Evolutionary conservation across 1,140 invertebrate species (phyloP).

Genomic region (Drosophila nigromelanica): DNA sequence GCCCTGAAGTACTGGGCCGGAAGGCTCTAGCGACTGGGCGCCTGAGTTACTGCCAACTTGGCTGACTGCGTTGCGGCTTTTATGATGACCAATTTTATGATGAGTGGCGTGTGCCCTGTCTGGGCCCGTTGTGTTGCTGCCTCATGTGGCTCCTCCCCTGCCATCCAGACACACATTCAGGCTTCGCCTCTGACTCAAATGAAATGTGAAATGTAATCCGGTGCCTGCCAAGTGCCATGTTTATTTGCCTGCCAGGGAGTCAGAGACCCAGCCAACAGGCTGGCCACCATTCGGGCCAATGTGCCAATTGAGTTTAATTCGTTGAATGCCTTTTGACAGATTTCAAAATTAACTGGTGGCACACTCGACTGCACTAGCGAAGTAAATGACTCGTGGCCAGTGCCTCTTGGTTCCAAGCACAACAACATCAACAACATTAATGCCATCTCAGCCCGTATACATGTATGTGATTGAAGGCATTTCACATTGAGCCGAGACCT

Average conservation of each 20-base stretch:
- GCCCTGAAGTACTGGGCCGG: background rate
- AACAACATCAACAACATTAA: background rate
- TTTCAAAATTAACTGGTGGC: constrained; percentile 78
- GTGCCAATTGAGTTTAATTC: constrained; percentile 79
- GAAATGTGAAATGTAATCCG: constrained; percentile 80
- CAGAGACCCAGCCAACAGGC: background rate
- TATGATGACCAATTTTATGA: constrained; percentile 62
- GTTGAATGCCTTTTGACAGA: constrained; percentile 80
- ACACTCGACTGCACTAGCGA: constrained; percentile 66
- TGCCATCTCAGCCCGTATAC: constrained; percentile 7
- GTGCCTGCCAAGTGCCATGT: constrained; percentile 70
- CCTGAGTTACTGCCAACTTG: constrained; percentile 12
- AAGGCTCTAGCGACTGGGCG: background rate
- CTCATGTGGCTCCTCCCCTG: constrained; percentile 6
- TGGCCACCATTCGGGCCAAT: constrained; percentile 27
- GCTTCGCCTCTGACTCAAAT: constrained; percentile 38
- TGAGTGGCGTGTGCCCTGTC: constrained; percentile 26
- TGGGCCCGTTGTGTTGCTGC: constrained; percentile 14
- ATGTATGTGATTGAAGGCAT: constrained; percentile 35
- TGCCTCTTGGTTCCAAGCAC: background rate
- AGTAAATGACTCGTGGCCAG: constrained; percentile 40
- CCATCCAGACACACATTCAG: background rate
- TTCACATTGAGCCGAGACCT: constrained; percentile 6
- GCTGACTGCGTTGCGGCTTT: constrained; percentile 46
- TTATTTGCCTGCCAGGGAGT: constrained; percentile 66